Evolutionary conservation across 2,113 vertebrate genomes (phyloP).

Genomic region (Odocoileus hemionus): DNA sequence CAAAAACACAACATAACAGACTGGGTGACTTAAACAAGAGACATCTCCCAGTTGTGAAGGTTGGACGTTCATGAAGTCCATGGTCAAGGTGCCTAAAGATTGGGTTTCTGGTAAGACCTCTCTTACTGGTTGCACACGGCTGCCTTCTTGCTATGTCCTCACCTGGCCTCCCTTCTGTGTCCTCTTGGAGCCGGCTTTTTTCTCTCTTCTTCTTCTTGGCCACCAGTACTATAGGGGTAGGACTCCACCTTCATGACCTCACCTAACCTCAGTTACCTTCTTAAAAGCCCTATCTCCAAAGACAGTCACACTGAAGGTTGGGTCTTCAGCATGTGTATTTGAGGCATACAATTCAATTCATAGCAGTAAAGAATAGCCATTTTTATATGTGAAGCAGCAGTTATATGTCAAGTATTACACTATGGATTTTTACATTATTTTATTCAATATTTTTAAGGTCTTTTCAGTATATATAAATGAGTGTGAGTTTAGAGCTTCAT

Average conservation of each 20-base stretch:
- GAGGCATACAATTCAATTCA: background rate
- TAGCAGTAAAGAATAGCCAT: background rate
- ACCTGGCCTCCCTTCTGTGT: background rate
- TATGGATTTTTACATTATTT: background rate
- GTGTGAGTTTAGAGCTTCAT: background rate
- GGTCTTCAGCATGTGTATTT: background rate
- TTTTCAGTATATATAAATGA: background rate
- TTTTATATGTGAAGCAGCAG: background rate
- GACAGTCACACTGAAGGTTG: background rate
- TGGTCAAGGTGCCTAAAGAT: background rate
- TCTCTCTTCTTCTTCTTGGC: background rate
- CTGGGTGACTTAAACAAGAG: background rate
- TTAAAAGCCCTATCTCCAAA: background rate
- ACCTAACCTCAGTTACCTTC: background rate
- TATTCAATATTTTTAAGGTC: background rate
- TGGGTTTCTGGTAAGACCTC: background rate
- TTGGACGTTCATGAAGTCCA: background rate
- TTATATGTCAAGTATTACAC: background rate
- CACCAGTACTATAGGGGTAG: background rate
- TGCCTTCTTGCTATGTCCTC: background rate
- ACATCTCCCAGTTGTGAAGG: background rate
- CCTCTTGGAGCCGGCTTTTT: background rate
- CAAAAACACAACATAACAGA: background rate
- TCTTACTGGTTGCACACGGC: too few relatives aligned
- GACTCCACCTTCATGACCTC: background rate